A percentile compares a stretch with the other conserved stretches of the same genome.
Conservation (phyloP, 1,140 invertebrate species). For the Ceratina australensis region DNA sequence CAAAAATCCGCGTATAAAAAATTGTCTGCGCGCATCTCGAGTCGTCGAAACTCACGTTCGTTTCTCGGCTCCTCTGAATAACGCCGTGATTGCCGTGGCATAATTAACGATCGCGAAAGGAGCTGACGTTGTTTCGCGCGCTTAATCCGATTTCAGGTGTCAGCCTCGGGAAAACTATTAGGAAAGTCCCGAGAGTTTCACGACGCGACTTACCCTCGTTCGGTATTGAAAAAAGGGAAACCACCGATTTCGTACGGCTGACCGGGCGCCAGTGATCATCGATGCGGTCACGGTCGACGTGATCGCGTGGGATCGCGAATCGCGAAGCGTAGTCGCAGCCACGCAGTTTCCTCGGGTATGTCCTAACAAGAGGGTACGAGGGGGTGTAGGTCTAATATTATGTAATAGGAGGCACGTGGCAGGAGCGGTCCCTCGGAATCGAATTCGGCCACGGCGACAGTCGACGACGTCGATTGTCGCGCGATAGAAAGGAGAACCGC, state of each 20-base stretch:
- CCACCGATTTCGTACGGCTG: neutral
- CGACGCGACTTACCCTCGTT: neutral
- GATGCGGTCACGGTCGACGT: constrained; percentile 56
- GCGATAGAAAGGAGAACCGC: constrained; percentile 8
- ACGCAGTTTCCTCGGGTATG: neutral
- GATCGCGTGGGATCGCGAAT: constrained; percentile 57
- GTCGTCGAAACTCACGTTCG: neutral
- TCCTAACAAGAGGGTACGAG: constrained; percentile 38
- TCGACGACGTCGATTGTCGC: constrained; percentile 43
- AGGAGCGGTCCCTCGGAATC: constrained; percentile 40
- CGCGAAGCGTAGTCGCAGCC: constrained; percentile 39
- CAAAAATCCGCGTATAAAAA: constrained; percentile 17
- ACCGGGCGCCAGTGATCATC: constrained; percentile 22
- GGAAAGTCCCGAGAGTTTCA: neutral
- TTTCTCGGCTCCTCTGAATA: constrained; percentile 1
- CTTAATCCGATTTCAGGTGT: neutral
- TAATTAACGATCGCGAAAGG: constrained; percentile 12
- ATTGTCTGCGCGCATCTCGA: constrained; percentile 1
- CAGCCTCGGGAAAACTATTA: neutral
- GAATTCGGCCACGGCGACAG: constrained; percentile 38
- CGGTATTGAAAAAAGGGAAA: neutral
- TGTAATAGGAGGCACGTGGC: constrained; percentile 61
- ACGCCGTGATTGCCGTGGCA: constrained; percentile 6
- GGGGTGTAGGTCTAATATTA: constrained; percentile 58
- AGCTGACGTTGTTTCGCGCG: neutral